Evolutionary conservation across 1,140 invertebrate species (phyloP).

Genomic region (Cyphomyrmex costatus): DNA sequence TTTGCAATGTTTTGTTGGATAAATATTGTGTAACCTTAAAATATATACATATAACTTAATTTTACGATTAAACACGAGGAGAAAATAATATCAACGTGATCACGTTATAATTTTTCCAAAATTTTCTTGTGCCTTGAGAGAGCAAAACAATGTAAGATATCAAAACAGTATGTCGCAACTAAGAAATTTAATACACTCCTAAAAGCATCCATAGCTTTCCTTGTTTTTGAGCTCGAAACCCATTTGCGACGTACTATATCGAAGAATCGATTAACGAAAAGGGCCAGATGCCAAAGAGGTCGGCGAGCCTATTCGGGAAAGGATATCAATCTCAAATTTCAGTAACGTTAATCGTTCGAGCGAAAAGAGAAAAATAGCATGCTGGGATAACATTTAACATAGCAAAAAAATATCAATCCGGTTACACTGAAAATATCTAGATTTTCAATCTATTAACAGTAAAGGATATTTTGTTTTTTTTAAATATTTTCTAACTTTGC

Average conservation of each 20-base stretch:
- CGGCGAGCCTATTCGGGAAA: constrained; percentile 31
- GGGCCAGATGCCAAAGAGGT: constrained; percentile 35
- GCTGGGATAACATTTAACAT: neutral
- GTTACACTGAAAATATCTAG: neutral
- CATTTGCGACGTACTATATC: constrained; percentile 45
- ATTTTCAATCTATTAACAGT: neutral
- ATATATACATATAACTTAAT: too few relatives aligned
- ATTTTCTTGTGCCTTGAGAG: neutral
- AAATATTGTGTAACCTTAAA: too few relatives aligned
- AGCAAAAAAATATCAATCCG: constrained; percentile 6
- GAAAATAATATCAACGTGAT: too few relatives aligned
- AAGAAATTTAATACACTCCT: constrained; percentile 38
- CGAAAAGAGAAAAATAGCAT: constrained; percentile 44
- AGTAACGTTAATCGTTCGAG: constrained; percentile 19
- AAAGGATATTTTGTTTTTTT: neutral
- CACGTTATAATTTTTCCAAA: neutral
- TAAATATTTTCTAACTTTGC: neutral
- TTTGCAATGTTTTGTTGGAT: neutral
- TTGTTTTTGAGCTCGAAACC: constrained; percentile 30
- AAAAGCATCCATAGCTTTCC: constrained; percentile 19
- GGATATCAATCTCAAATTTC: constrained; percentile 61
- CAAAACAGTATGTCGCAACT: neutral
- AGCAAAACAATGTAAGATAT: neutral
- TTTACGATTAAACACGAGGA: too few relatives aligned
- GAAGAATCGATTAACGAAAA: constrained; percentile 50